Base-by-base conservation (phyloP, 2,797 vertebrate species). In the Aphelocoma californica region DNA sequence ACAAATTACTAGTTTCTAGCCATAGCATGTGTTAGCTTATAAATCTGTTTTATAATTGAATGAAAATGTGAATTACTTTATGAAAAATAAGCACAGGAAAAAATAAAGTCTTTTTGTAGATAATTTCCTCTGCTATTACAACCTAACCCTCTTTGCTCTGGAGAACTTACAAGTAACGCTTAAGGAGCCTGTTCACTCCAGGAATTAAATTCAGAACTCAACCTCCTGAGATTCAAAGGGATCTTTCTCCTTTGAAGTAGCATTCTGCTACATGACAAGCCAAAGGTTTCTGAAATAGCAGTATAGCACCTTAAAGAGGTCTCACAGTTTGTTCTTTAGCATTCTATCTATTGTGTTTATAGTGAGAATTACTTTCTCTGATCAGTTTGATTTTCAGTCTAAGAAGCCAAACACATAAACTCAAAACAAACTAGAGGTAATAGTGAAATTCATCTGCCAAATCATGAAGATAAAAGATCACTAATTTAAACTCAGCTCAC, bases 181-280 rank as follows among this genome's bases (percentile, higher is more conserved):
- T 81, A 86, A 93, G 80, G 53, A 54, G 67, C 13, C 42, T 89
- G 29, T 65, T 94, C 88, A 38, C 25, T 44, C 8, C 28, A 54
- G 50, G 67, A 92, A 84, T 92, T 87, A 88, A 88, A 87, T 81
- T 90, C 88, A 82, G 48, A 80, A 67, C 25, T 48, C 74, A 62
- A 0, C 23, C 90, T 90, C 77, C 85, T 85, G 93, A 78, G 91
- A 83, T 86, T 89, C 93, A 94, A 96, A 88, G 54, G 34, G n/a
- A 44, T 58, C 31, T 38, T 57, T 57, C 44, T 74, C 42, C 75
- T 97, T 89, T 94, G 91, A 97, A 90, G 71, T 24, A 78, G n/a
- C 50, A n/a, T 66, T 82, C 57, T 67, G 51, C 54, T 85, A 51
- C 0, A 5, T 91, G 81, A 88, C 48, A 82, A 86, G 77, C 20